Evolutionary conservation across 2,888 invertebrate genomes (phyloP).

Genomic region (Yponomeuta evonymella): DNA sequence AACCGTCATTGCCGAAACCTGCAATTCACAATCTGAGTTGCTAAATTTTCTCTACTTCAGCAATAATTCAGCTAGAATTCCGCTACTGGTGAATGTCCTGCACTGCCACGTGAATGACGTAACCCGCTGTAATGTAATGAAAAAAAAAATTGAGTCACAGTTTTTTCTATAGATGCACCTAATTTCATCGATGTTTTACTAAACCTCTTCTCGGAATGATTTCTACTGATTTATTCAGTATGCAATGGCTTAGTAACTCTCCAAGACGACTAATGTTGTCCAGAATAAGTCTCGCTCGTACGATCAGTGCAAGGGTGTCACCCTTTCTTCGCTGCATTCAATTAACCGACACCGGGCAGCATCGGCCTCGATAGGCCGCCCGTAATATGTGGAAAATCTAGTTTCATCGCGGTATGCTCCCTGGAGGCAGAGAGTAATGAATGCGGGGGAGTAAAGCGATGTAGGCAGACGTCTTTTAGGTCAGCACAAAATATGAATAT

Average conservation of each 20-base stretch:
- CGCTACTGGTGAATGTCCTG: too few relatives aligned
- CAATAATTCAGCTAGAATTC: too few relatives aligned
- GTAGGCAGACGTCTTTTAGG: not conserved
- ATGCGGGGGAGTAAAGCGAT: not conserved
- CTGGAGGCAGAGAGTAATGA: not conserved
- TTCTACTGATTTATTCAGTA: not conserved
- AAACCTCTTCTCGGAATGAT: not conserved
- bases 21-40: not conserved
- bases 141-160: too few relatives aligned
- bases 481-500: not conserved
- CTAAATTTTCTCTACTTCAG: not conserved
- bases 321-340: constrained; percentile 45
- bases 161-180: too few relatives aligned
- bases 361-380: constrained; percentile 19
- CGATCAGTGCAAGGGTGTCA: constrained; percentile 31
- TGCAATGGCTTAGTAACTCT: not conserved
- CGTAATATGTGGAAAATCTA: constrained; percentile 6
- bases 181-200: not conserved
- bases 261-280: too few relatives aligned
- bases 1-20: not conserved
- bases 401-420: not conserved
- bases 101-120: too few relatives aligned
- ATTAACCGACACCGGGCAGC: constrained; percentile 43
- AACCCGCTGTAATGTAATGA: too few relatives aligned
- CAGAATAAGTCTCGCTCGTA: not conserved